Evolutionary conservation across 2,888 invertebrate species (phyloP).

Genomic region (Ferdinandea cuprea): DNA sequence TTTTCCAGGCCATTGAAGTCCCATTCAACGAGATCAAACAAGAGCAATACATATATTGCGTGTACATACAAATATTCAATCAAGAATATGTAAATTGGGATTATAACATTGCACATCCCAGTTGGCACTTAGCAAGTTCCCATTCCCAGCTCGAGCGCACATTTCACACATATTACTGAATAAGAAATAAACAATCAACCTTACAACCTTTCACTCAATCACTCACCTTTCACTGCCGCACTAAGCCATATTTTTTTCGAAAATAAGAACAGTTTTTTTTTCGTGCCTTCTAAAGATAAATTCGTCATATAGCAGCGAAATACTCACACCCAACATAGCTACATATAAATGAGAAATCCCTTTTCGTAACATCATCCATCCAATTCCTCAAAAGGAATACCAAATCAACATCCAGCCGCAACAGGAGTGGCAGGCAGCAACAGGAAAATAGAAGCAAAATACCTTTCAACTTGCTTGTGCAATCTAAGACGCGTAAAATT

Average conservation of each 20-base stretch:
- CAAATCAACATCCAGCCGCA: conserved; percentile 61
- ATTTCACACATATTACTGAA: conserved; percentile 20
- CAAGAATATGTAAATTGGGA: conserved; percentile 45
- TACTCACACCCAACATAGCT: conserved; percentile 28
- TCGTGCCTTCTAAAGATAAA: conserved; percentile 40
- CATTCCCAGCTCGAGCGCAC: background rate
- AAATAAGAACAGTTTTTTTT: conserved; percentile 37
- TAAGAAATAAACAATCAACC: conserved; percentile 61
- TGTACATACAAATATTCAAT: too few species aligned
- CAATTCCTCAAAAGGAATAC: conserved; percentile 70
- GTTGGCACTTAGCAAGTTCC: conserved; percentile 14
- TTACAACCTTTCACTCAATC: conserved; percentile 70
- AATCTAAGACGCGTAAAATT: conserved; percentile 47
- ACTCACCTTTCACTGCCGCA: conserved; percentile 61
- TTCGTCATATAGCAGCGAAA: conserved; percentile 43
- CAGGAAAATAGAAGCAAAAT: conserved; percentile 50
- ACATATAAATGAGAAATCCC: conserved; percentile 60
- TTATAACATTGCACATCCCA: conserved; percentile 46
- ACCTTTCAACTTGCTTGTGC: conserved; percentile 45
- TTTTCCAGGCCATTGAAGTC: too few species aligned
- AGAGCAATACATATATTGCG: too few species aligned
- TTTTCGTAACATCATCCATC: conserved; percentile 67
- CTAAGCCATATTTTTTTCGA: conserved; percentile 49
- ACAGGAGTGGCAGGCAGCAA: too few species aligned
- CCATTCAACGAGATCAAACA: too few species aligned